Percentiles rank a stretch among this genome's conserved stretches.
phyloP scores from a whole-genome alignment of 1,140 invertebrate genomes.

The Diachasma alloeum region DNA sequence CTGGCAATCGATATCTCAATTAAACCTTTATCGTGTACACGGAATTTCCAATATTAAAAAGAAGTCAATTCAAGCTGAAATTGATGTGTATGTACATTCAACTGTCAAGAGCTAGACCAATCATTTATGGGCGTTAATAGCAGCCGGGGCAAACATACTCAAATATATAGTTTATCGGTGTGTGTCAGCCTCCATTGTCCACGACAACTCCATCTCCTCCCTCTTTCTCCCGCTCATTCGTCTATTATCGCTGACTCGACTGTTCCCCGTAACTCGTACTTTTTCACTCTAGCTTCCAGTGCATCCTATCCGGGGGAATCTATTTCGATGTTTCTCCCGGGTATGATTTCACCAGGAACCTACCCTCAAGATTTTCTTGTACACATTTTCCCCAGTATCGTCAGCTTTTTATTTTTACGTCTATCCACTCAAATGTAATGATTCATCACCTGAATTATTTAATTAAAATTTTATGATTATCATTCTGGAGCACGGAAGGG shows the following conservation, averaged over 20 bases:
- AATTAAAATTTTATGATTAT: slow-evolving; percentile 1
- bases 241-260: slow-evolving; percentile 4
- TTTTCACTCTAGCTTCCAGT: not conserved
- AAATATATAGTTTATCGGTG: not conserved
- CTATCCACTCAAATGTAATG: not conserved
- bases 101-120: slow-evolving; percentile 34
- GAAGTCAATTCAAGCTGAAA: not conserved
- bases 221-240: not conserved
- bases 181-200: slow-evolving; percentile 18
- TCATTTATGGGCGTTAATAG: slow-evolving; percentile 47
- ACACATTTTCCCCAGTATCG: not conserved
- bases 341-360: not conserved
- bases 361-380: not conserved
- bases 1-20: not conserved
- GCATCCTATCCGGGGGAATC: too few relatives aligned
- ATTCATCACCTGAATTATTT: not conserved
- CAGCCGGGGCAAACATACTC: slow-evolving; percentile 43
- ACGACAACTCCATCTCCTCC: not conserved
- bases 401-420: not conserved
- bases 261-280: not conserved
- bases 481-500: not conserved
- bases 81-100: not conserved
- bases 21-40: not conserved
- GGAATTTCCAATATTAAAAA: not conserved
- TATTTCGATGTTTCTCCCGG: too few relatives aligned